Conservation (phyloP, 1,140 invertebrate species). For the Pseudomyrmex flavicornis region DNA sequence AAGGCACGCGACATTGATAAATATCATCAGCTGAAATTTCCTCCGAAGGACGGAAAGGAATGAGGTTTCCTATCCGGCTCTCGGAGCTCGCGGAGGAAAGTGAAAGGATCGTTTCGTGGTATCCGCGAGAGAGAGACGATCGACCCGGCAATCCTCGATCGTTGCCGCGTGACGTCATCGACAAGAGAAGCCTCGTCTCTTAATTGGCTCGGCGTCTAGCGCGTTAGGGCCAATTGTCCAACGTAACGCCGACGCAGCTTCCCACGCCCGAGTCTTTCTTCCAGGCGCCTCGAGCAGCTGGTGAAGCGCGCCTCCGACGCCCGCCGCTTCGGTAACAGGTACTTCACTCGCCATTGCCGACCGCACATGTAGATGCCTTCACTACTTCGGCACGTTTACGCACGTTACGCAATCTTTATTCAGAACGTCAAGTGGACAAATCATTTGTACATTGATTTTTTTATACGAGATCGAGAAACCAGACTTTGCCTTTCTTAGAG, state of each 20-base stretch:
- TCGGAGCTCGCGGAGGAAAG: constrained; percentile 44
- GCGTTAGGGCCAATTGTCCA: constrained; percentile 77
- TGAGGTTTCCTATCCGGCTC: constrained; percentile 15
- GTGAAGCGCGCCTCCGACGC: not conserved
- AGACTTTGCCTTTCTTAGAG: no score
- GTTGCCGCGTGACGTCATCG: constrained; percentile 64
- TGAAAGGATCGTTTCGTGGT: constrained; percentile 52
- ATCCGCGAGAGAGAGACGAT: constrained; percentile 39
- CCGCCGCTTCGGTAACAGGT: constrained; percentile 62
- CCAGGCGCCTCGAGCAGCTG: constrained; percentile 55
- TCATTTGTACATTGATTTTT: no score
- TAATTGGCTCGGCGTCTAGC: constrained; percentile 78
- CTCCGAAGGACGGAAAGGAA: constrained; percentile 19
- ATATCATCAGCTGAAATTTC: constrained; percentile 37
- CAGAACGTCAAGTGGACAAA: not conserved
- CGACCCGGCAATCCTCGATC: constrained; percentile 42
- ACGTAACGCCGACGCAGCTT: constrained; percentile 76
- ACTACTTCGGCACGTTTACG: constrained; percentile 5
- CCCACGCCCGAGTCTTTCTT: constrained; percentile 64
- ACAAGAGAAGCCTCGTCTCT: constrained; percentile 70
- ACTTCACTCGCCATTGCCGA: constrained; percentile 33
- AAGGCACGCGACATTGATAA: not conserved
- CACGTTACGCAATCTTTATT: not conserved
- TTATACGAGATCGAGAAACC: no score
- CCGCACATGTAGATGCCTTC: not conserved